Conservation (phyloP, 2,888 invertebrate species). For the Xestia c-nigrum region DNA sequence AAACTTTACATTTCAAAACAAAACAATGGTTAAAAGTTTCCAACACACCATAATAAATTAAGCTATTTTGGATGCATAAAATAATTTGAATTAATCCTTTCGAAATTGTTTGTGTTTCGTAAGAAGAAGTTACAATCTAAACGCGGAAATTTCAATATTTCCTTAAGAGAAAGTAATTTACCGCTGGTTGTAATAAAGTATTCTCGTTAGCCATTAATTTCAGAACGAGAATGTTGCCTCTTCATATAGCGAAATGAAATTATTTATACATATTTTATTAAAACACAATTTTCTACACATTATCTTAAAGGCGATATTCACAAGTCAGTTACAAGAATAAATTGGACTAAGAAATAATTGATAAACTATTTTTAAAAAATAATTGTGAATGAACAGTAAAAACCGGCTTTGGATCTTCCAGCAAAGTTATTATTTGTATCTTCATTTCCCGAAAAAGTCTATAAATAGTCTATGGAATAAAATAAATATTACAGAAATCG, state of each 20-base stretch:
- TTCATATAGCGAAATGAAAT: conserved; percentile 18
- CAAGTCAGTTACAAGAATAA: not conserved
- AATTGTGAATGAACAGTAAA: not conserved
- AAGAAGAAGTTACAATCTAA: conserved; percentile 12
- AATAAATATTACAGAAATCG: not conserved
- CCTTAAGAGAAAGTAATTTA: conserved; percentile 11
- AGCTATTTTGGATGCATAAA: not conserved
- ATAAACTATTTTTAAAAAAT: not conserved
- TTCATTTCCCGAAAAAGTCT: no score
- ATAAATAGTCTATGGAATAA: not conserved
- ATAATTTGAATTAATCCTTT: conserved; percentile 32
- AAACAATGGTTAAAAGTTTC: not conserved
- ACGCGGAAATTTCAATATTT: conserved; percentile 18
- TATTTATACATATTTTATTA: conserved; percentile 19
- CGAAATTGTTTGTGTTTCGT: conserved; percentile 23
- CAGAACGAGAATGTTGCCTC: conserved; percentile 12
- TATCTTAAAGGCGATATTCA: not conserved
- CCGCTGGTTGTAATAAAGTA: not conserved
- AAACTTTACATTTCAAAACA: not conserved
- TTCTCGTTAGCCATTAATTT: conserved; percentile 30
- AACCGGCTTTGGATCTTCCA: not conserved
- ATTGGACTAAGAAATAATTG: not conserved
- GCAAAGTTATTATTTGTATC: not conserved
- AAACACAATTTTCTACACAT: conserved; percentile 3
- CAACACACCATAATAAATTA: not conserved